Percentiles rank a stretch among this genome's conserved stretches.
phyloP scores from a whole-genome alignment of 2,888 invertebrate genomes.

The Rhodophaea formosa region DNA sequence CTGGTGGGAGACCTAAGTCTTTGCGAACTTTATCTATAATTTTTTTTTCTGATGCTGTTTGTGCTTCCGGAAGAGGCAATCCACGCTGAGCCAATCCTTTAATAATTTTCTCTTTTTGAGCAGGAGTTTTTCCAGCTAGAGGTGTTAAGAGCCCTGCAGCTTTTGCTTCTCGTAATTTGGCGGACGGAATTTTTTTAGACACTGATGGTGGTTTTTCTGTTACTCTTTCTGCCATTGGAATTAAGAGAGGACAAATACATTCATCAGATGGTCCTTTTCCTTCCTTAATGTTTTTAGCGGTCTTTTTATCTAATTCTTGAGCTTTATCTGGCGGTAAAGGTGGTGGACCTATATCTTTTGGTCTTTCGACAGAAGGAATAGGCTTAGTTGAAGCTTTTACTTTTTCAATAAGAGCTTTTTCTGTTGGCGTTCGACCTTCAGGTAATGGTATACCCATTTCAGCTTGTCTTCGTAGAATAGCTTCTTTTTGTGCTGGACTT shows the following conservation, averaged over 20 bases:
- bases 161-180: constrained; percentile 36
- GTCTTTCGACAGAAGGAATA: constrained; percentile 17
- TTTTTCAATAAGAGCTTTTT: constrained; percentile 1
- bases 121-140: constrained; percentile 34
- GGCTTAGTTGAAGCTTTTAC: constrained; percentile 1
- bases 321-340: constrained; percentile 12
- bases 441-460: constrained; percentile 8
- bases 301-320: constrained; percentile 27
- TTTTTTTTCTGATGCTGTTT: constrained; percentile 30
- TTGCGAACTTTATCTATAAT: constrained; percentile 29
- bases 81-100: constrained; percentile 30
- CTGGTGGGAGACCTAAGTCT: constrained; percentile 33
- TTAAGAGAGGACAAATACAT: constrained; percentile 38
- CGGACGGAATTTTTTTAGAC: constrained; percentile 23
- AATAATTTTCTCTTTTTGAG: constrained; percentile 38
- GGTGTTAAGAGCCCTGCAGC: constrained; percentile 39
- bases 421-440: constrained; percentile 8
- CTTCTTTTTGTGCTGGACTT: constrained; percentile 12
- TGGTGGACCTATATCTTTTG: background rate
- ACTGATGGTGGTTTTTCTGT: constrained; percentile 24
- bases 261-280: constrained; percentile 35
- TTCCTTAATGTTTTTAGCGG: constrained; percentile 5
- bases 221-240: constrained; percentile 23
- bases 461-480: background rate
- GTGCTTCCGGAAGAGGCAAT: constrained; percentile 31